Evolutionary conservation across 2,888 invertebrate genomes (phyloP).

Genomic region (Macrosoma leucophasiata): DNA sequence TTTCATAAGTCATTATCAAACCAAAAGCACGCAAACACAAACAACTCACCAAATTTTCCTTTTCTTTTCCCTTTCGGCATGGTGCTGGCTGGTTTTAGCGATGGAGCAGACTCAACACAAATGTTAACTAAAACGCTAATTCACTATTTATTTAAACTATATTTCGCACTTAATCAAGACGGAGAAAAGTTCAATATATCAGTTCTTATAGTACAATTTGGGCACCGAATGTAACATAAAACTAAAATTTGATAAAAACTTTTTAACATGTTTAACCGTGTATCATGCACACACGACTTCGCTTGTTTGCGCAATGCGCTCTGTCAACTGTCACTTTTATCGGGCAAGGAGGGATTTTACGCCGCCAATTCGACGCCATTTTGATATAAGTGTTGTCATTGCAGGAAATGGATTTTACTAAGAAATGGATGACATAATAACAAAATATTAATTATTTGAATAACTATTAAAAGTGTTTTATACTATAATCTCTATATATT

Average conservation of each 20-base stretch:
- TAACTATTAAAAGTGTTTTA: too few species aligned
- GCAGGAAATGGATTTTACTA: too few species aligned
- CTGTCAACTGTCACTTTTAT: conserved; percentile 42
- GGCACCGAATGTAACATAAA: conserved; percentile 82
- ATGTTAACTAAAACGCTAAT: conserved; percentile 55
- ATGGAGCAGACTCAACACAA: too few species aligned
- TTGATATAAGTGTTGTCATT: conserved; percentile 40
- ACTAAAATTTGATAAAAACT: conserved; percentile 81
- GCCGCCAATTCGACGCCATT: conserved; percentile 40
- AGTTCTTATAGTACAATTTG: conserved; percentile 82
- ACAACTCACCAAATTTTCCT: conserved; percentile 81
- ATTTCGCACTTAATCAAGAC: conserved; percentile 81
- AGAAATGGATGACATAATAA: too few species aligned
- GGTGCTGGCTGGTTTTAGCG: conserved; percentile 48
- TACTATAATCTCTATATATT: too few species aligned
- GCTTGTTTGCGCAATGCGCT: conserved; percentile 62
- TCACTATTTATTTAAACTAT: conserved; percentile 67
- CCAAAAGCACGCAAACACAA: conserved; percentile 19
- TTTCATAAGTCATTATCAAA: conserved; percentile 15
- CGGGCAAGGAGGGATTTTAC: conserved; percentile 30
- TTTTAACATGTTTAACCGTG: conserved; percentile 82
- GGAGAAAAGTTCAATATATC: conserved; percentile 84
- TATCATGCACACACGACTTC: conserved; percentile 69
- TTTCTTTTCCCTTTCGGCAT: conserved; percentile 88
- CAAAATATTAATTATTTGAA: too few species aligned